phyloP scores from a whole-genome alignment of 1,140 invertebrate genomes.

The Lycorma delicatula region DNA sequence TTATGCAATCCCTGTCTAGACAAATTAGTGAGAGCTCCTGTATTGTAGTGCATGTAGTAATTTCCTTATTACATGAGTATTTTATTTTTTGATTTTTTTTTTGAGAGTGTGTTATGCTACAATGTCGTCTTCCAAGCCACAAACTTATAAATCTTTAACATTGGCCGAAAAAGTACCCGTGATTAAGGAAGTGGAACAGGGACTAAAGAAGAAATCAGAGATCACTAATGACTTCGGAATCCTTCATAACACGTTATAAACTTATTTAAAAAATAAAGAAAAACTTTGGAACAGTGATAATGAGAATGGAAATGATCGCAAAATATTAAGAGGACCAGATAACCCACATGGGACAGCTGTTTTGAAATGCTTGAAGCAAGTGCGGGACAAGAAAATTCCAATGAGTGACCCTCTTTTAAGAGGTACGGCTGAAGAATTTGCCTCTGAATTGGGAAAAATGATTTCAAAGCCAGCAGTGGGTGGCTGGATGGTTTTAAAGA shows the following conservation, averaged over 20 bases:
- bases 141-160: no score
- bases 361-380: conserved; percentile 17
- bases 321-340: neutral
- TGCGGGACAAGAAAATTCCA: conserved; percentile 1
- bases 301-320: neutral
- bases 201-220: no score
- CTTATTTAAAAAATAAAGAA: conserved; percentile 1
- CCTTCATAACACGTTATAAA: neutral
- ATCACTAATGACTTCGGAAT: neutral
- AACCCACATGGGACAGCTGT: conserved; percentile 6
- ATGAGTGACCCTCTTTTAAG: neutral
- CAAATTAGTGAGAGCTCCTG: no score
- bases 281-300: neutral
- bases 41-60: no score
- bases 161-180: no score
- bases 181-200: no score
- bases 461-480: conserved; percentile 7
- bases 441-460: conserved; percentile 4
- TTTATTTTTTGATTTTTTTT: no score
- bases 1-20: no score
- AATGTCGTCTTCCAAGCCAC: no score
- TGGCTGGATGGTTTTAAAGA: conserved; percentile 4
- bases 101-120: no score
- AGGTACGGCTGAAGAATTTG: conserved; percentile 7
- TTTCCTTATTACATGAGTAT: no score